A percentile compares a stretch with the other conserved stretches of the same genome.
phyloP scores from a whole-genome alignment of 2,113 vertebrate genomes.

The Sylvia atricapilla region DNA sequence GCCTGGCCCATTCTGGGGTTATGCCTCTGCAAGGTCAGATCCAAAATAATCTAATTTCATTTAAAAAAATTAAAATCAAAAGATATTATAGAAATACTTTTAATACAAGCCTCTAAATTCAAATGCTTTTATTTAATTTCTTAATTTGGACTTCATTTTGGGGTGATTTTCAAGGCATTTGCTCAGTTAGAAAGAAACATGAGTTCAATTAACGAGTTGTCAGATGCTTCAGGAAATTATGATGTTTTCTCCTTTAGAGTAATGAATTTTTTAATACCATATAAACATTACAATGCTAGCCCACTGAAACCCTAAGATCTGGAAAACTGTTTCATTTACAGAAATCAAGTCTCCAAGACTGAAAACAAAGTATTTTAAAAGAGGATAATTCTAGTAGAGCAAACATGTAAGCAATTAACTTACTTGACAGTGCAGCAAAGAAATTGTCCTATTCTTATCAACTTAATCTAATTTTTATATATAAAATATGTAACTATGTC shows the following conservation, averaged over 20 bases:
- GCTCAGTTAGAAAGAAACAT: neutral
- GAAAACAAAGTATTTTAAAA: neutral
- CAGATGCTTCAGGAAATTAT: neutral
- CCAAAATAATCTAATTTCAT: neutral
- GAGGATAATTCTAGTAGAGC: neutral
- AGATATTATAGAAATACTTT: neutral
- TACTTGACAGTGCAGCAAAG: neutral
- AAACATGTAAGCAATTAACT: neutral
- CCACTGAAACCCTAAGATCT: neutral
- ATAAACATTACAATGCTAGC: neutral
- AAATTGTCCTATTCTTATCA: neutral
- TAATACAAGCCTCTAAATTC: neutral
- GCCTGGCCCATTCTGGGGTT: neutral
- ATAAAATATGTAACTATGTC: neutral
- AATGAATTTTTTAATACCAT: neutral
- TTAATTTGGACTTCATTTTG: neutral
- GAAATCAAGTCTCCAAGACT: neutral
- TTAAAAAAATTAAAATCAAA: neutral
- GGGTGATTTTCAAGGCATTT: neutral
- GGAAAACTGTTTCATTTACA: neutral
- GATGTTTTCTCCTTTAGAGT: neutral
- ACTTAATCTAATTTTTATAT: neutral
- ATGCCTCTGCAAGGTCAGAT: neutral
- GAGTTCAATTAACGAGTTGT: neutral
- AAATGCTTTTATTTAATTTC: neutral